phyloP scores from a whole-genome alignment of 1,140 invertebrate genomes.

The Zaprionus nigranus region DNA sequence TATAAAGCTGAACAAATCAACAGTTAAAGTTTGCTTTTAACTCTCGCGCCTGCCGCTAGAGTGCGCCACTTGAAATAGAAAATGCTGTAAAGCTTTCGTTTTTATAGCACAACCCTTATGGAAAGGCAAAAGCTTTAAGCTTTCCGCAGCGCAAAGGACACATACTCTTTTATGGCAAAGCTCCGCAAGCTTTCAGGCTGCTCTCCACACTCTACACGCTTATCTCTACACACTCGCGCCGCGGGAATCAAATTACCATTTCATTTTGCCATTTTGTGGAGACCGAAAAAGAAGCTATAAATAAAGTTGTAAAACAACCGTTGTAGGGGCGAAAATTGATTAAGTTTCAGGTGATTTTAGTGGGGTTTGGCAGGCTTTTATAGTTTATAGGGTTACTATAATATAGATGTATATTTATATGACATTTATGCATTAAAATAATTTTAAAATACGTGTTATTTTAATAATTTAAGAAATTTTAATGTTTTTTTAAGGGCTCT shows the following conservation, averaged over 20 bases:
- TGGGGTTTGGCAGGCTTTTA: too few relatives aligned
- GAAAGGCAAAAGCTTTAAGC: background rate
- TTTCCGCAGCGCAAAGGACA: background rate
- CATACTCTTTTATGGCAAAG: conserved; percentile 8
- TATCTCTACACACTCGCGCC: background rate
- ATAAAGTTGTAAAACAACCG: background rate
- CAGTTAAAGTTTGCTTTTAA: background rate
- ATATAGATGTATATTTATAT: too few relatives aligned
- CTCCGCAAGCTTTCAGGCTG: background rate
- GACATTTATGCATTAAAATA: too few relatives aligned
- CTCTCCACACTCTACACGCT: background rate
- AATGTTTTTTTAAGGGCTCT: too few relatives aligned
- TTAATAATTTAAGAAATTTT: too few relatives aligned
- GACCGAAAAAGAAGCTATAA: background rate
- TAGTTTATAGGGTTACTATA: too few relatives aligned
- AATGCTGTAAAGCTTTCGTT: background rate
- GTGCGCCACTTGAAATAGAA: conserved; percentile 3
- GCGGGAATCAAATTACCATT: background rate
- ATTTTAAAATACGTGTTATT: too few relatives aligned
- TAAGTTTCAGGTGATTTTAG: too few relatives aligned
- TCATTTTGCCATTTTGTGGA: background rate
- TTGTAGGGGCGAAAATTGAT: too few relatives aligned
- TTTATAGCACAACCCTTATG: background rate
- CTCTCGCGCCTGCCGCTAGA: background rate
- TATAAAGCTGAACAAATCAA: background rate